Conservation (phyloP, 2,113 vertebrate genomes). For the Loxodonta africana region DNA sequence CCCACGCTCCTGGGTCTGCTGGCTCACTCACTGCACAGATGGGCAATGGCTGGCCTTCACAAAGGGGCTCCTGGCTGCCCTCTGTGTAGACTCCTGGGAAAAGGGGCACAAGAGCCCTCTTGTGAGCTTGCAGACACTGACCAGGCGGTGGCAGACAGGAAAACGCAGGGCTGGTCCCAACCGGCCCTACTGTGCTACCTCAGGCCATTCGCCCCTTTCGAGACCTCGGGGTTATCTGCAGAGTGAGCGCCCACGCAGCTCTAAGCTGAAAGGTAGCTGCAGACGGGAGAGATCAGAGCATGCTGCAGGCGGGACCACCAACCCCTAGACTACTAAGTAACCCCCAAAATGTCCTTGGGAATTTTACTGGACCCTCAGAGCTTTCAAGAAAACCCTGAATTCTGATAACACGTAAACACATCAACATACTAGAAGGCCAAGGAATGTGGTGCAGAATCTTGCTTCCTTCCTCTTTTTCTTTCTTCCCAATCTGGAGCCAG, state of each 20-base stretch:
- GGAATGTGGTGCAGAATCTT: neutral
- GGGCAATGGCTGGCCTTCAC: neutral
- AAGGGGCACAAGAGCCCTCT: rapidly evolving
- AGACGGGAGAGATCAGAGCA: neutral
- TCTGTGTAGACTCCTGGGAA: neutral
- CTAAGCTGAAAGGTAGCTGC: rapidly evolving
- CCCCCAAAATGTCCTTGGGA: neutral
- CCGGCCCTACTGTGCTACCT: neutral
- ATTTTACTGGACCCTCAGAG: neutral
- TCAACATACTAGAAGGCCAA: conserved; percentile 60
- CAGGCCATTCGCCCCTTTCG: neutral
- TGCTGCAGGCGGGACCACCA: rapidly evolving
- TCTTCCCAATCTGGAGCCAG: conserved; percentile 68
- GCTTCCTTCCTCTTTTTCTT: conserved; percentile 64
- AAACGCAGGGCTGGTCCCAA: neutral
- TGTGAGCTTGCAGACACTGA: neutral
- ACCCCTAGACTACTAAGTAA: neutral
- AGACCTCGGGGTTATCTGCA: neutral
- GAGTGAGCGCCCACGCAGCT: neutral
- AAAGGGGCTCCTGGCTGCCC: too few species aligned
- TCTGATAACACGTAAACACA: neutral
- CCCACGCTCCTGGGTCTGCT: neutral
- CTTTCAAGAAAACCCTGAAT: neutral
- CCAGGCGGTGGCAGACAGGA: neutral
- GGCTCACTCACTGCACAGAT: neutral